Evolutionary conservation across 1,140 invertebrate genomes (phyloP).

Genomic region (Camponotus vicinus): DNA sequence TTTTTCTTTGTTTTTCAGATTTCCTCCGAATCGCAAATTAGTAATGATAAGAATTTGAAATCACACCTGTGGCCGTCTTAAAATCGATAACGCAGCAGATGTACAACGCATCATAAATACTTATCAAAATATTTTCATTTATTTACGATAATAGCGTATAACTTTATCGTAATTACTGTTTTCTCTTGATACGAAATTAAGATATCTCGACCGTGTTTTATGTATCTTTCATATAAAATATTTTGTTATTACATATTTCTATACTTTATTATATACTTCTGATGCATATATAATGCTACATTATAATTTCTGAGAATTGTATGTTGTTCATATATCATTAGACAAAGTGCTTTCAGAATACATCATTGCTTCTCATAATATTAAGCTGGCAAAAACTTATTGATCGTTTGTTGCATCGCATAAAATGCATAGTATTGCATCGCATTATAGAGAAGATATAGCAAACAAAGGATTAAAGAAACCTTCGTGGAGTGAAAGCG

Average conservation of each 20-base stretch:
- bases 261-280: neutral
- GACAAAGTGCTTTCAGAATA: neutral
- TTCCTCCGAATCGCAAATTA: neutral
- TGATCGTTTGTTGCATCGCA: too few species aligned
- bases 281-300: neutral
- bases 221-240: neutral
- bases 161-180: neutral
- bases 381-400: neutral
- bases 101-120: neutral
- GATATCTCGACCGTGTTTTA: neutral
- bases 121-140: neutral
- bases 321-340: neutral
- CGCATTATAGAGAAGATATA: too few species aligned
- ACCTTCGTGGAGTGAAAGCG: neutral
- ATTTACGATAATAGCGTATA: neutral
- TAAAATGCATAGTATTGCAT: too few species aligned
- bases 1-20: neutral
- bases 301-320: neutral
- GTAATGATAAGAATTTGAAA: slow-evolving; percentile 10
- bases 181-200: neutral
- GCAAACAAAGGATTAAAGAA: neutral
- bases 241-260: too few species aligned
- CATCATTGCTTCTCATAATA: neutral
- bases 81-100: neutral
- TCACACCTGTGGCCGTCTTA: neutral